A percentile compares a stretch with the other conserved stretches of the same genome.
Conservation (phyloP, 2,113 vertebrate genomes). For the Ahaetulla prasina region DNA sequence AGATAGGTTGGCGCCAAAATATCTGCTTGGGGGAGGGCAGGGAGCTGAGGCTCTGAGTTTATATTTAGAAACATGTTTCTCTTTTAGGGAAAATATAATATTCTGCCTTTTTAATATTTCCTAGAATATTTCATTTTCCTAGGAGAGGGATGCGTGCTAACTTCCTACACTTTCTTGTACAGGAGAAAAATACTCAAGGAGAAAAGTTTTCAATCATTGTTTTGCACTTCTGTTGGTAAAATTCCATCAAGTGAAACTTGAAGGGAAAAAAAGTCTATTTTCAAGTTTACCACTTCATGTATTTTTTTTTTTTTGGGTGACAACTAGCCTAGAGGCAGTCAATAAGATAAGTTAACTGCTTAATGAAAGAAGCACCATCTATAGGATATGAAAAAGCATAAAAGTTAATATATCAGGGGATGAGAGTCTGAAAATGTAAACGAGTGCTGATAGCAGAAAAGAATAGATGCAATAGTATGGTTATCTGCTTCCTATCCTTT, state of each 20-base stretch:
- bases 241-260: not conserved
- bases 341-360: not conserved
- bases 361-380: not conserved
- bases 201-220: not conserved
- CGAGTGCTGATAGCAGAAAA: not conserved
- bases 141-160: too few species aligned
- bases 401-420: not conserved
- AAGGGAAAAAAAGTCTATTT: not conserved
- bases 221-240: not conserved
- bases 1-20: too few species aligned
- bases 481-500: not conserved
- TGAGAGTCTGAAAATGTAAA: not conserved
- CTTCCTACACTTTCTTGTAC: not conserved
- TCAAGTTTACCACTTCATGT: not conserved
- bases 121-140: too few species aligned
- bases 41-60: too few species aligned
- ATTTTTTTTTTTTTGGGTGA: not conserved
- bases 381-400: not conserved
- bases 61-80: too few species aligned
- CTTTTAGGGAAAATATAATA: too few species aligned
- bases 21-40: too few species aligned
- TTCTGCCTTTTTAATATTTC: too few species aligned
- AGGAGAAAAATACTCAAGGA: not conserved
- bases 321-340: not conserved
- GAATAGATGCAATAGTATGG: not conserved